Evolutionary conservation across 1,140 invertebrate genomes (phyloP).

Genomic region (Asobara japonica): DNA sequence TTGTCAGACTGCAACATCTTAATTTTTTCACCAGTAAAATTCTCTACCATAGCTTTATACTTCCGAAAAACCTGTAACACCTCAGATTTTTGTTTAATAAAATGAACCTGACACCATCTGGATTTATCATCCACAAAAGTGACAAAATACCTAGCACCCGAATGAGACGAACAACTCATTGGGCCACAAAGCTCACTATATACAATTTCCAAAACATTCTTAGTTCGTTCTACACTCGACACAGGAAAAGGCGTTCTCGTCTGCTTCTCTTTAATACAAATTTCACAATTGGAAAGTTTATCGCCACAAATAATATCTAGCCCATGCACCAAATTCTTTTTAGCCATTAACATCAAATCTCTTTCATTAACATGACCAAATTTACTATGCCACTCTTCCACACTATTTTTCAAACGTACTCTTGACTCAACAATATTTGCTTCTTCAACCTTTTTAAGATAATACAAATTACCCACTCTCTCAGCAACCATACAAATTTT

Average conservation of each 20-base stretch:
- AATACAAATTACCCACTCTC: too few species aligned
- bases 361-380: slow-evolving; percentile 36
- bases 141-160: slow-evolving; percentile 43
- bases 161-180: slow-evolving; percentile 16
- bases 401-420: too few species aligned
- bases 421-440: too few species aligned
- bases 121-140: slow-evolving; percentile 50
- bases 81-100: slow-evolving; percentile 56
- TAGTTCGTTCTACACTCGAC: slow-evolving; percentile 16
- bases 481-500: too few species aligned
- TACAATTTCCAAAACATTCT: slow-evolving; percentile 21
- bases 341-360: slow-evolving; percentile 23
- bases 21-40: slow-evolving; percentile 39
- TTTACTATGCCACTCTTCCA: slow-evolving; percentile 21
- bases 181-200: slow-evolving; percentile 28
- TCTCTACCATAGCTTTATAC: slow-evolving; percentile 39
- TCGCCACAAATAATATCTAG: slow-evolving; percentile 1
- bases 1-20: slow-evolving; percentile 47
- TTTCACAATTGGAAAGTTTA: slow-evolving; percentile 39
- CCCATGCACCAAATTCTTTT: slow-evolving; percentile 18
- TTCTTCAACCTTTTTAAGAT: too few species aligned
- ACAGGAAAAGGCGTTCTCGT: slow-evolving; percentile 33
- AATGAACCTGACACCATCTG: slow-evolving; percentile 41
- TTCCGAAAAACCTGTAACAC: too few species aligned
- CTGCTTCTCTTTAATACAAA: slow-evolving; percentile 45